These are phyloP conservation scores for Pseudanteris insignis DNA, from an alignment of 2,888 invertebrate species.

Conservation along the genomic window DNA sequence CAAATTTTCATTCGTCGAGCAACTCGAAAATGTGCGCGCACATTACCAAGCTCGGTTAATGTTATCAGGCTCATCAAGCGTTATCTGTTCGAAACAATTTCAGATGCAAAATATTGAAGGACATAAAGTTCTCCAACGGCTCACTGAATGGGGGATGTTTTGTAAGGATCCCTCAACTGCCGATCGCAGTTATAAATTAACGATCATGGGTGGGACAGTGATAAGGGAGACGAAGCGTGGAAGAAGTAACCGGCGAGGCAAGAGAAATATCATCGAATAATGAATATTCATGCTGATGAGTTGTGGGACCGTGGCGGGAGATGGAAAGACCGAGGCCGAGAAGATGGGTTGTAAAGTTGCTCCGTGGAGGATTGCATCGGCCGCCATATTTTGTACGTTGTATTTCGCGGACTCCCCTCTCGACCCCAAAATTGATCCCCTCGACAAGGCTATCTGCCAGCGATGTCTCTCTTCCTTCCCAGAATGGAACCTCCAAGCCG, in stretches of 20 bases:
- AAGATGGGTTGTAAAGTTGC: constrained; percentile 62
- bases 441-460: constrained; percentile 39
- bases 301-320: constrained; percentile 60
- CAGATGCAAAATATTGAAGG: constrained; percentile 36
- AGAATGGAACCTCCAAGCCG: constrained; percentile 1
- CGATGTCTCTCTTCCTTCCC: constrained; percentile 45
- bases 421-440: constrained; percentile 37
- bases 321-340: constrained; percentile 56
- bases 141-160: constrained; percentile 38
- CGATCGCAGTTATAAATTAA: constrained; percentile 64
- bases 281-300: constrained; percentile 66
- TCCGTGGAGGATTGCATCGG: constrained; percentile 63
- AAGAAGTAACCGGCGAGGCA: constrained; percentile 39
- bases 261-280: constrained; percentile 66
- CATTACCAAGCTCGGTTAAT: constrained; percentile 5
- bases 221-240: constrained; percentile 47
- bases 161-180: constrained; percentile 54
- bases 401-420: constrained; percentile 52
- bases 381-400: constrained; percentile 63
- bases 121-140: constrained; percentile 35
- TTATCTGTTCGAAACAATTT: constrained; percentile 39
- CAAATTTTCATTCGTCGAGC: neutral
- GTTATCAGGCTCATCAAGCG: constrained; percentile 22
- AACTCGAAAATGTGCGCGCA: constrained; percentile 12
- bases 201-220: constrained; percentile 52